phyloP scores from a whole-genome alignment of 2,888 invertebrate genomes.

The Schizaphis graminum region DNA sequence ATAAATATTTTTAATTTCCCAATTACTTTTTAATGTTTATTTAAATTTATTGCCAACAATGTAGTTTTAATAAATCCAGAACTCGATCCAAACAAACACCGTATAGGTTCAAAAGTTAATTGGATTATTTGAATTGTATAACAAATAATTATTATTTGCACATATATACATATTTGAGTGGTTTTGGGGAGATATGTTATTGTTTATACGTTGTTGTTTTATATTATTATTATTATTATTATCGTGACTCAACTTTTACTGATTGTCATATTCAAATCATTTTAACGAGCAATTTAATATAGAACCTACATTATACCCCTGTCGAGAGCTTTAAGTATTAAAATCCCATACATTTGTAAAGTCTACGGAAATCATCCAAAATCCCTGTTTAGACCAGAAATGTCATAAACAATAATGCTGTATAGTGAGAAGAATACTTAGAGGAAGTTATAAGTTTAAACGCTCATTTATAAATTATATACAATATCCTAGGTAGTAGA shows the following conservation, averaged over 20 bases:
- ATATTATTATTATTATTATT: not conserved
- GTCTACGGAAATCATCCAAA: not conserved
- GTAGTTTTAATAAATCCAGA: not conserved
- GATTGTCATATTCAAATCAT: not conserved
- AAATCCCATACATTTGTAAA: not conserved
- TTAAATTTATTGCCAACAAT: not conserved
- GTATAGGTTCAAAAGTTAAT: not conserved
- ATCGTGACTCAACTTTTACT: not conserved
- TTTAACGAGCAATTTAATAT: conserved; percentile 9
- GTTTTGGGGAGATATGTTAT: not conserved
- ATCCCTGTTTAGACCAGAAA: conserved; percentile 36
- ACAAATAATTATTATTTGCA: not conserved
- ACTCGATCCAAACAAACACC: not conserved
- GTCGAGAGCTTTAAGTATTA: not conserved
- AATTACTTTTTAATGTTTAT: not conserved
- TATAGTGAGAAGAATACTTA: not conserved
- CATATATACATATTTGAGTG: not conserved
- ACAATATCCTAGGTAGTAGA: not conserved
- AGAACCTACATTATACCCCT: not conserved
- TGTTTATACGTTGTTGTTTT: not conserved
- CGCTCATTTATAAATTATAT: conserved; percentile 14
- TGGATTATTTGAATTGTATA: not conserved
- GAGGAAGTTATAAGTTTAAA: not conserved
- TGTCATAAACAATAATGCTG: conserved; percentile 58
- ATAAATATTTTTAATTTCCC: not conserved